Base-by-base conservation (phyloP, 2,113 vertebrate species). In the Limanda limanda region DNA sequence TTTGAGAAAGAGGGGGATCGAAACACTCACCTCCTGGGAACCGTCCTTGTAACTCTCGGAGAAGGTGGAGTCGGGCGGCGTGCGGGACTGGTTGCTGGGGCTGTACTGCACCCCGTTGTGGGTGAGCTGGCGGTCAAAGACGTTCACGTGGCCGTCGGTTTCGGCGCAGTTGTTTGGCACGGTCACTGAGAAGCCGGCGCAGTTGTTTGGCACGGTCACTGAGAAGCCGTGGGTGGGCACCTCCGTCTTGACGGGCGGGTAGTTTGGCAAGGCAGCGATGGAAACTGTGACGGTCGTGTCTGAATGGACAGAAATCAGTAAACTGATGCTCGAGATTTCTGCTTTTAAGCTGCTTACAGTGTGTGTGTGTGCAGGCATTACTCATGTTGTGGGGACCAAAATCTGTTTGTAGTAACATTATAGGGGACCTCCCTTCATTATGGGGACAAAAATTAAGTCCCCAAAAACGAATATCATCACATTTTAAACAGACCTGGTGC, bases 261-360 rank as follows among this genome's bases (percentile, higher is more conserved):
- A 97, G 23, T 94, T 95, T 51, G 93, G 96, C 94, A 97, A 94
- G 0, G 97, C 86, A 2, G 97, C 95, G 1, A 99, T 96, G 2
- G 98, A 98, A 70, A 99, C 97, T 0, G 97, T 98, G 87, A 98
- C 97, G 0, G 98, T 99, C 0, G 98, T 98, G 79, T 98, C 98
- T 0, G 84, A 66, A 58, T 0, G 21, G 31, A 72, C 3, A 69
- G 58, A 58, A 64, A 66, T 37, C 48, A 27, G 37, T 7, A 25
- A 76, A 83, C 11, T 42, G 15, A 63, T 12, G 0, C 13, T 74
- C 35, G 57, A n/a, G 10, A 68, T 75, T 58, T 31, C 2, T 20
- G 2, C 21, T 55, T 61, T 17, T 15, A 7, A 47, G 23, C 21
- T 11, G 9, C 24, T 62, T 11, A 45, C 35, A 37, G 35, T 18